These are phyloP conservation scores for Atta texana DNA, from an alignment of 1,140 invertebrate genomes.

Conservation along the genomic window DNA sequence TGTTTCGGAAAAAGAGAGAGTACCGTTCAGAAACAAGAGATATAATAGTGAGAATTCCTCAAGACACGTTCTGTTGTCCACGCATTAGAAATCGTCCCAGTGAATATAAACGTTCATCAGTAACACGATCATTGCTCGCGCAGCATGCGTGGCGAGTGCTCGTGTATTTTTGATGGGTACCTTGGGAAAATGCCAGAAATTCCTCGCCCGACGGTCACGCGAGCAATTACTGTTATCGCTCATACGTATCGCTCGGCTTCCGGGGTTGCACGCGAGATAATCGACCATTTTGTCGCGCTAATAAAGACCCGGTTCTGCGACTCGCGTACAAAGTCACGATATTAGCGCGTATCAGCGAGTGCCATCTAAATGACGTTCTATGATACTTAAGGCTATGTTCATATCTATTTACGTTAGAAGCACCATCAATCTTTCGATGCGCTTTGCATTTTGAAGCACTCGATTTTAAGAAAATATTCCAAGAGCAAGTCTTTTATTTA, in stretches of 20 bases:
- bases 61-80: slow-evolving; percentile 11
- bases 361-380: not conserved
- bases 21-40: slow-evolving; percentile 14
- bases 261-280: slow-evolving; percentile 37
- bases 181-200: slow-evolving; percentile 57
- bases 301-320: slow-evolving; percentile 21
- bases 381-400: too few species aligned
- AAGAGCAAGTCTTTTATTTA: too few species aligned
- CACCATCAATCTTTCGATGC: not conserved
- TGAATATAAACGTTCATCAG: slow-evolving; percentile 31
- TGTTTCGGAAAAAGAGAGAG: slow-evolving; percentile 15
- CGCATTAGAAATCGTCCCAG: slow-evolving; percentile 18
- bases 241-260: slow-evolving; percentile 35
- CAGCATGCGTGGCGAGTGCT: slow-evolving; percentile 4
- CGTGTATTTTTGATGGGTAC: slow-evolving; percentile 48
- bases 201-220: slow-evolving; percentile 46
- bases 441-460: not conserved
- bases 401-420: not conserved
- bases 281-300: slow-evolving; percentile 37
- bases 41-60: slow-evolving; percentile 23
- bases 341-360: not conserved
- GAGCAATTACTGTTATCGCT: slow-evolving; percentile 56
- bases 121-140: slow-evolving; percentile 7
- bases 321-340: slow-evolving; percentile 10
- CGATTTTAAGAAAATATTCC: not conserved